These are phyloP conservation scores for Oscheius myriophilus DNA, from an alignment of 2,888 invertebrate genomes.

Conservation along the genomic window DNA sequence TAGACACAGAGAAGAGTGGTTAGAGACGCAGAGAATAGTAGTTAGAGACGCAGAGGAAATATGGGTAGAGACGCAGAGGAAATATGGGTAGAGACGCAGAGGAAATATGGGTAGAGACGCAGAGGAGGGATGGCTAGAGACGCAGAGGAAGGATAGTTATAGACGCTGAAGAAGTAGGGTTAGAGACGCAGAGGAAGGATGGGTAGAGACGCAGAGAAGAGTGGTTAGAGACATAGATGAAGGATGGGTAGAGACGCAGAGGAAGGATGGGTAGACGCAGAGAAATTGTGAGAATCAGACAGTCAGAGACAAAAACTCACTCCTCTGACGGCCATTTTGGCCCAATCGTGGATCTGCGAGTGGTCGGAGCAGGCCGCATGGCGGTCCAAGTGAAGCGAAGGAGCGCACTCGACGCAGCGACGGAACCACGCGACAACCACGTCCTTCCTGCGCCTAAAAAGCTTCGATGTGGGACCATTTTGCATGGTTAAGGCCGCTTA, in stretches of 20 bases:
- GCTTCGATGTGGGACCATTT: neutral
- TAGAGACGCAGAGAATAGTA: too few species aligned
- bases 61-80: neutral
- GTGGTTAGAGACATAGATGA: neutral
- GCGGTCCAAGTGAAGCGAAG: neutral
- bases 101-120: too few species aligned
- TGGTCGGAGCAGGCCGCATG: constrained; percentile 3
- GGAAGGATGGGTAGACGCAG: too few species aligned
- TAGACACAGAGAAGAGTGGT: too few species aligned
- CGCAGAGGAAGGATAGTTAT: neutral
- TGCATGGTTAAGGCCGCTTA: too few species aligned
- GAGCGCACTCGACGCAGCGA: constrained; percentile 7
- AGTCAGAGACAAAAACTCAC: neutral
- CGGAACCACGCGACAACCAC: constrained; percentile 13
- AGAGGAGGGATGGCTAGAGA: neutral
- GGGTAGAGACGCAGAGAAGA: too few species aligned
- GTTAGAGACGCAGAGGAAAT: neutral
- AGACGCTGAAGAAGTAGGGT: too few species aligned
- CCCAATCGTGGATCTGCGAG: constrained; percentile 20
- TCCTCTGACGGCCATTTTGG: neutral
- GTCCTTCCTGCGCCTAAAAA: constrained; percentile 8
- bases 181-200: too few species aligned
- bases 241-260: too few species aligned
- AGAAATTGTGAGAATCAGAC: too few species aligned
- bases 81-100: too few species aligned